These are phyloP conservation scores for Artibeus jamaicensis DNA, from an alignment of 2,797 vertebrate genomes.

Conservation along the genomic window DNA sequence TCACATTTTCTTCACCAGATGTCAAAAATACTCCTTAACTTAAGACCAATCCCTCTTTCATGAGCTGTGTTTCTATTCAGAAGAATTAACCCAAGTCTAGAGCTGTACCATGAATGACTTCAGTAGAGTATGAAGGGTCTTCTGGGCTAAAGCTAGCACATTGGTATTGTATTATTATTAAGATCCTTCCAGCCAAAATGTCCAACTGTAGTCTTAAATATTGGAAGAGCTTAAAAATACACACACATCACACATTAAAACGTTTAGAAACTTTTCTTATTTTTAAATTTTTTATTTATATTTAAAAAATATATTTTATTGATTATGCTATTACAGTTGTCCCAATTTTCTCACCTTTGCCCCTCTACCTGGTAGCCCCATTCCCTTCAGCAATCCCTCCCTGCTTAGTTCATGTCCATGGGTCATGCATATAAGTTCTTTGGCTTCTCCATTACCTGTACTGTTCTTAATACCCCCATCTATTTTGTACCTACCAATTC, in stretches of 20 bases:
- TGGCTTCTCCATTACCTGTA: too few relatives aligned
- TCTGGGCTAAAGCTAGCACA: background rate
- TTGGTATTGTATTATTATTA: background rate
- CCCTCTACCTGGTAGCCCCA: too few relatives aligned
- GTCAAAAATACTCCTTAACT: constrained; percentile 1
- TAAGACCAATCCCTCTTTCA: background rate
- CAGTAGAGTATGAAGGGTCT: background rate
- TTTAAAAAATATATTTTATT: background rate
- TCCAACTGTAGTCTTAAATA: background rate
- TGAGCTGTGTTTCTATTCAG: background rate
- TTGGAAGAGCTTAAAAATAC: constrained; percentile 26
- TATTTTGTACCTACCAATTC: too few relatives aligned
- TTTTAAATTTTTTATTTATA: background rate
- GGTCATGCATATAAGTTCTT: too few relatives aligned
- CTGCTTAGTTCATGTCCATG: too few relatives aligned
- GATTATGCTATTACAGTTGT: too few relatives aligned
- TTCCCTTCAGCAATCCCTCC: too few relatives aligned
- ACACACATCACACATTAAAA: background rate
- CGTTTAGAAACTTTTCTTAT: background rate
- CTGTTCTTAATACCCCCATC: too few relatives aligned
- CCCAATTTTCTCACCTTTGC: too few relatives aligned
- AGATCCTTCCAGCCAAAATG: background rate
- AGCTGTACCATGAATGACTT: background rate
- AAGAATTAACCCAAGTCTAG: background rate
- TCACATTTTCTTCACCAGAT: background rate